Evolutionary conservation across 2,113 vertebrate species (phyloP), one percentile per base, ranked within the genome.

Genomic region (Ochotona princeps): DNA sequence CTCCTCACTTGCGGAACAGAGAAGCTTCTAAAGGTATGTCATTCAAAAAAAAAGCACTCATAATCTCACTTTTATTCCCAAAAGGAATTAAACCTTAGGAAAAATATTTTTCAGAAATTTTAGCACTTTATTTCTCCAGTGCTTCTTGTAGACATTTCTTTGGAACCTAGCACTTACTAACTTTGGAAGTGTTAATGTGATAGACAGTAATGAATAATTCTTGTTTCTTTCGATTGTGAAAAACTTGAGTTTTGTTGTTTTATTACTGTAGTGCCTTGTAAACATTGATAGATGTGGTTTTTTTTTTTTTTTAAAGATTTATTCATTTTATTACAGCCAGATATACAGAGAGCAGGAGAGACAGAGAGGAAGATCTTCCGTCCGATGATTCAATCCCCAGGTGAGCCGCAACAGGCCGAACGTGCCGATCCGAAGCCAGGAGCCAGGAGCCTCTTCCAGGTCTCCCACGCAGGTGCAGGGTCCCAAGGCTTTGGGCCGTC

Each of bases 1-100:
- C 99, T 98, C 99, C 99, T 98, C 99, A 99, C 79, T 94, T 99
- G 97, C 98, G 99, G 97, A 99, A 99, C 97, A 99, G 98, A 98
- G 99, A 99, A 94, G 98, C 98, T 82, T 96, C 98, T 87, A 99
- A 98, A 47, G 3, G 86, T 86, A 82, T 15, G 35, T 72, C 14
- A 4, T 63, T 18, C 25, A 26, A 2, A 25, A 73, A 38, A 6
- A 73, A 51, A 54, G 2, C 63, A 38, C 1, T 72, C 23, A 60
- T 5, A n/a, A 25, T 49, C 2, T 20, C 17, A 18, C 1, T 54
- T 57, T 60, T 66, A 5, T 11, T 38, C 6, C 11, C 63, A 35
- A 13, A 23, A 61, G n/a, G 25, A 78, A 17, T 32, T 63, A 83
- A 86, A 2, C 4, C 4, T 35, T 44, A 8, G 28, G 30, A 20